These are phyloP conservation scores for Schmidtea mediterranea DNA, from an alignment of 1,140 invertebrate genomes.

Conservation along the genomic window DNA sequence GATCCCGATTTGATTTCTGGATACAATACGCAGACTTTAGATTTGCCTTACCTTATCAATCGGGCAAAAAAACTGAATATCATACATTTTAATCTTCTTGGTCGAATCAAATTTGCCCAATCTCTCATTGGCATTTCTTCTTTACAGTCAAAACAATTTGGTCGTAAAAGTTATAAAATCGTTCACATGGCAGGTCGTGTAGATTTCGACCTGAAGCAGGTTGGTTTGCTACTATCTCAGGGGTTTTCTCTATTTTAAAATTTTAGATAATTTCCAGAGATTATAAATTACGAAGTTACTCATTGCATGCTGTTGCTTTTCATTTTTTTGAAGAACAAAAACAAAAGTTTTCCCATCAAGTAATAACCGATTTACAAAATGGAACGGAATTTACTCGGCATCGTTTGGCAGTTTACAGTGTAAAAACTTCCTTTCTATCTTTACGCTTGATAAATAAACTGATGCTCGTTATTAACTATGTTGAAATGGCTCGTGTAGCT, in stretches of 20 bases:
- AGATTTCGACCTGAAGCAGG: slow-evolving; percentile 49
- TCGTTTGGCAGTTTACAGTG: slow-evolving; percentile 80
- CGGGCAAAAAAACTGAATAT: slow-evolving; percentile 33
- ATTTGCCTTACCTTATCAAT: slow-evolving; percentile 78
- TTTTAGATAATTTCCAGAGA: slow-evolving; percentile 54
- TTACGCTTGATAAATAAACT: slow-evolving; percentile 71
- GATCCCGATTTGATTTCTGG: slow-evolving; percentile 95
- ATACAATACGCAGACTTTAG: slow-evolving; percentile 98
- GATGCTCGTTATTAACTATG: slow-evolving; percentile 96
- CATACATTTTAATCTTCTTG: slow-evolving; percentile 26
- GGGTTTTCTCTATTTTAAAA: slow-evolving; percentile 26
- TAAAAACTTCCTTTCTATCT: slow-evolving; percentile 89
- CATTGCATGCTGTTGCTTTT: slow-evolving; percentile 88
- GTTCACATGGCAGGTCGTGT: slow-evolving; percentile 87
- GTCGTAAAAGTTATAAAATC: slow-evolving; percentile 67
- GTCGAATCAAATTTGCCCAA: slow-evolving; percentile 44
- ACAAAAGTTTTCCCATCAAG: slow-evolving; percentile 95
- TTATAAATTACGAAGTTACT: slow-evolving; percentile 87
- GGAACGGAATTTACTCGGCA: slow-evolving; percentile 29
- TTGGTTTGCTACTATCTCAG: neutral
- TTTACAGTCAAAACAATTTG: slow-evolving; percentile 89
- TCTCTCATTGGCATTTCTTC: slow-evolving; percentile 48
- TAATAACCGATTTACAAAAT: slow-evolving; percentile 73
- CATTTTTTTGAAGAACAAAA: slow-evolving; percentile 96
- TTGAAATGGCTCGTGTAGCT: slow-evolving; percentile 98